Conservation (phyloP, 2,797 vertebrate species). For the Psittacula echo region DNA sequence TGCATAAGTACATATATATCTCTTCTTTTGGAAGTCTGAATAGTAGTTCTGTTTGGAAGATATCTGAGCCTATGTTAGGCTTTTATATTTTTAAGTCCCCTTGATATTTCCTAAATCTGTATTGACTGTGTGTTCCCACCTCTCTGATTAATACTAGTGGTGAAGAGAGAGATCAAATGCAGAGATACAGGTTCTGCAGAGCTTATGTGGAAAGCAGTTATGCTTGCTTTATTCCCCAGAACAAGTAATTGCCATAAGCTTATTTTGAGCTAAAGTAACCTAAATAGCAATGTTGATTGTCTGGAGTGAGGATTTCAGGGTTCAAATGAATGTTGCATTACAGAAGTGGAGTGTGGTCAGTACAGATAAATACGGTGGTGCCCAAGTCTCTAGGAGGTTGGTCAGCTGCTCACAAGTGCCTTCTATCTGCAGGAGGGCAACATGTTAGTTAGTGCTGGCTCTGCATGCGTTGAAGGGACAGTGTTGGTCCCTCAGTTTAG, state of each 20-base stretch:
- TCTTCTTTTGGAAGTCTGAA: neutral
- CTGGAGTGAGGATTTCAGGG: neutral
- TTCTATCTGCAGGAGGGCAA: neutral
- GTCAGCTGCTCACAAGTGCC: neutral
- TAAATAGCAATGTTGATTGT: fast-evolving
- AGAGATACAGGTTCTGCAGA: neutral
- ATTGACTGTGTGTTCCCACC: neutral
- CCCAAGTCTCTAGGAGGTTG: fast-evolving
- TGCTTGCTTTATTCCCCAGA: neutral
- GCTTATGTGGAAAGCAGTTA: neutral
- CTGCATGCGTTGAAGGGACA: neutral
- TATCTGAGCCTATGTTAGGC: neutral
- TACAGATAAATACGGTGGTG: too few relatives aligned
- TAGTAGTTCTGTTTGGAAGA: neutral
- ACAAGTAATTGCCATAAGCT: neutral
- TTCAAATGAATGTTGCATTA: neutral
- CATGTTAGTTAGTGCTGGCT: neutral
- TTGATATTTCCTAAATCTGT: neutral
- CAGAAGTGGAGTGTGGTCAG: neutral
- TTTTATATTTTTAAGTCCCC: neutral
- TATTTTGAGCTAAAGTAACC: neutral
- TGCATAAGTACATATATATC: too few relatives aligned
- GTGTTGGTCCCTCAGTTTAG: fast-evolving
- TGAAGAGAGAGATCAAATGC: neutral
- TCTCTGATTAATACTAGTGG: neutral